Base-by-base conservation (phyloP, 2,113 vertebrate species). In the Smithornis capensis region DNA sequence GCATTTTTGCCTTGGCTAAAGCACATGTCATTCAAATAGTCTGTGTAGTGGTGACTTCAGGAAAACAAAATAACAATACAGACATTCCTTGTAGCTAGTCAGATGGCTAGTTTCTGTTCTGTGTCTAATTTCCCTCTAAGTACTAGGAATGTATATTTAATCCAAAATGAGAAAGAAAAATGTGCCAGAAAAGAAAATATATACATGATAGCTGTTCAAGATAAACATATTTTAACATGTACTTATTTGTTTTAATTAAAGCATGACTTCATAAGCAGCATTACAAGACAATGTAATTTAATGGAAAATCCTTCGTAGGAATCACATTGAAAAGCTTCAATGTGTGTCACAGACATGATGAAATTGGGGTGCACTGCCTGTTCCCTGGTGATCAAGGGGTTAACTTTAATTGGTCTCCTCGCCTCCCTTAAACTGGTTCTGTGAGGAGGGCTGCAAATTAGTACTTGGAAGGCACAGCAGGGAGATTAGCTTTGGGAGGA, bases 391-490 rank as follows among this genome's bases (percentile, higher is more conserved):
- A 87, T 85, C 87, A 67, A 77, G 84, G 57, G 81, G 87, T 94
- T 96, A 92, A 95, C 50, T 47, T 94, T 76, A 38, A 92, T 85
- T 88, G 78, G 49, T 60, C 76, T 80, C 80, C 83, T 95, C 83
- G 59, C 55, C 91, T 95, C 75, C 86, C 83, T 91, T 50, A 84
- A 93, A 92, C 93, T 76, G 87, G 84, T 95, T 91, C 70, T 68
- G 78, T 87, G 87, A 89, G 83, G 67, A 76, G 67, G 83, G 50
- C 91, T 95, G 89, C 84, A 95, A 94, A 96, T 94, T 60, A 95
- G 69, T 37, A 44, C 74, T 92, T 87, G 87, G 83, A 92, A 93
- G 47, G 29, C 83, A 44, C 86, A 89, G 91, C 65, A 69, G 77
- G 89, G 25, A 91, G 65, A 91, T 94, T 57, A 91, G 77, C 92